Base-by-base conservation (phyloP, 2,113 vertebrate species). In the Leucopsar rothschildi region DNA sequence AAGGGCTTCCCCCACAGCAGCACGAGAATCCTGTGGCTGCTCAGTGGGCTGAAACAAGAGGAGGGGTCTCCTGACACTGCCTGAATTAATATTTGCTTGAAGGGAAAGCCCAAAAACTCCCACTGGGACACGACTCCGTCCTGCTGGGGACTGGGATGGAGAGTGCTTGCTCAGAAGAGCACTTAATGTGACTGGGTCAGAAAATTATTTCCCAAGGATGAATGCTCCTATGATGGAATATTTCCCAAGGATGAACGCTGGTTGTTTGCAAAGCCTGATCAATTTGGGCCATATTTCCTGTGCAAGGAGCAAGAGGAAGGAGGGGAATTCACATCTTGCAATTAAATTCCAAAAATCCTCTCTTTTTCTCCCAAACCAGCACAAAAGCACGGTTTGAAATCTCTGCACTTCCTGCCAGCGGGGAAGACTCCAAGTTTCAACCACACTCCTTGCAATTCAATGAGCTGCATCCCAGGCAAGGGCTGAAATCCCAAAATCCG, bases 391-490 rank as follows among this genome's bases (percentile, higher is more conserved):
- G 1, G 83, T 60, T 92, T 95, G 92, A 95, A 89, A 78, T 61
- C 81, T 68, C 92, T 19, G 65, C 0, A 3, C 81, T 96, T 96
- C 92, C 94, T 95, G 94, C 91, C 94, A 92, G 53, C 1, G 9
- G 81, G 89, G 91, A 71, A 71, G 86, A 37, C 68, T 95, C 95
- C 94, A 92, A 97, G 57, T 82, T 89, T 86, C 88, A 82, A 52
- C 91, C 80, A 52, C 88, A 5, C 60, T 88, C 91, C 83, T 20
- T 52, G 90, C 95, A 96, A 94, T 31, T 88, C 90, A 94, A 94
- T 96, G n/a, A 96, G 79, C 60, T 75, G 47, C 1, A 4, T 70
- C 79, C 70, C 5, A 72, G 53, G 55, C 55, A 57, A 57, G 82
- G 63, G 69, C 87, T 25, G 0, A 66, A 90, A 78, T 42, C 35